These are phyloP conservation scores for Toxostoma redivivum DNA, from an alignment of 2,113 vertebrate species.

Conservation along the genomic window DNA sequence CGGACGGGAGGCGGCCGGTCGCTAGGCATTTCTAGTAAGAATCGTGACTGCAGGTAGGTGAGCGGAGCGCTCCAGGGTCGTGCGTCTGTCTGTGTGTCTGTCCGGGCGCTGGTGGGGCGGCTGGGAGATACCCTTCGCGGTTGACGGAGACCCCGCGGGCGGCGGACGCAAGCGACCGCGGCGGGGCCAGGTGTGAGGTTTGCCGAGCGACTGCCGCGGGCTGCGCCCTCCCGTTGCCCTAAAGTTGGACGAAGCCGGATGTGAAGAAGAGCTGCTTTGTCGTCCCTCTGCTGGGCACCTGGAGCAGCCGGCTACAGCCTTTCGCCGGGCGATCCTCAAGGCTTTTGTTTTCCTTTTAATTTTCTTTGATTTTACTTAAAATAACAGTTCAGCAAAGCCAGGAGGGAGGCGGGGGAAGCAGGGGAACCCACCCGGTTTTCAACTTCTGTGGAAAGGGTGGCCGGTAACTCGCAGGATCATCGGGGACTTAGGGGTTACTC, in stretches of 20 bases:
- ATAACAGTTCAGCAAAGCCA: not conserved
- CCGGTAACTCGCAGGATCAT: not conserved
- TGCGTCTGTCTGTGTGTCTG: not conserved
- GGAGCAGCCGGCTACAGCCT: not conserved
- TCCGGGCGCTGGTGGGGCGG: not conserved
- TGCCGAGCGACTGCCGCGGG: not conserved
- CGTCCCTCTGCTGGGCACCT: not conserved
- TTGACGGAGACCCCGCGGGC: not conserved
- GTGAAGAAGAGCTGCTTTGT: not conserved
- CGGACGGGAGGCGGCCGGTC: conserved; percentile 68
- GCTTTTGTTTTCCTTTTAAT: not conserved
- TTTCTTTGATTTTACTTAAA: not conserved
- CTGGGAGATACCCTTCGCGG: not conserved
- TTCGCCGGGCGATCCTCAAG: not conserved
- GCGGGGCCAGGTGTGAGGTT: not conserved
- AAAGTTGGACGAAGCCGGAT: not conserved
- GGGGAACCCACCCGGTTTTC: not conserved
- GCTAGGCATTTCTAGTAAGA: conserved; percentile 73
- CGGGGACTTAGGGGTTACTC: not conserved
- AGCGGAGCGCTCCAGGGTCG: not conserved
- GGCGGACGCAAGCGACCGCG: not conserved
- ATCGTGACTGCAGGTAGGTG: conserved; percentile 77
- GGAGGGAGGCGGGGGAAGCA: not conserved
- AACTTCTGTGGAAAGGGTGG: not conserved
- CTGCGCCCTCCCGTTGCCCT: not conserved